Conservation (phyloP, 1,140 invertebrate genomes). For the Reticulitermes speratus region DNA sequence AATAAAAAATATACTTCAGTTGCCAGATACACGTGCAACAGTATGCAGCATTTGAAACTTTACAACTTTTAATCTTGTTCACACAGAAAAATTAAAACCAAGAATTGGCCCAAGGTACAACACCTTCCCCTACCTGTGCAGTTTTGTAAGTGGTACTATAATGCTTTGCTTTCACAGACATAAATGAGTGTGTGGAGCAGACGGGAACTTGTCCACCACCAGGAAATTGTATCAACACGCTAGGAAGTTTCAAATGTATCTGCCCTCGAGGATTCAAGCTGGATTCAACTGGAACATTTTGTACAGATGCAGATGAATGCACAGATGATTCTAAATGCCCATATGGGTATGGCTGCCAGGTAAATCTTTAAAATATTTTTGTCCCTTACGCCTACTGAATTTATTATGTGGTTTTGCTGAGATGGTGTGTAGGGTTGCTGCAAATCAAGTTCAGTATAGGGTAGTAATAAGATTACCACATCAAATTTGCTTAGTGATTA, state of each 20-base stretch:
- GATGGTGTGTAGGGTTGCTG: too few species aligned
- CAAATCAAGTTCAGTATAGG: too few species aligned
- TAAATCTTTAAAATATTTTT: slow-evolving; percentile 35
- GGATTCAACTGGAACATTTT: slow-evolving; percentile 59
- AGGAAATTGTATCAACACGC: slow-evolving; percentile 59
- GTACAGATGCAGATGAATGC: slow-evolving; percentile 55
- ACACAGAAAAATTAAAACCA: too few species aligned
- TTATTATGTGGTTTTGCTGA: too few species aligned
- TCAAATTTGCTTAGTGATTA: too few species aligned
- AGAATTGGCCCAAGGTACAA: too few species aligned
- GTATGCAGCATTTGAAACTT: too few species aligned
- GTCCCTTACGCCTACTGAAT: background rate
- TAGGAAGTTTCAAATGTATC: slow-evolving; percentile 61
- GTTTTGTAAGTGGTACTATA: background rate
- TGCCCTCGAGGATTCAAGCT: slow-evolving; percentile 59
- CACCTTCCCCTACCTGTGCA: too few species aligned
- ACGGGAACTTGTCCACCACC: slow-evolving; percentile 67
- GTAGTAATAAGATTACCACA: too few species aligned
- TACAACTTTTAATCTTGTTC: too few species aligned
- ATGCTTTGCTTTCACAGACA: slow-evolving; percentile 55
- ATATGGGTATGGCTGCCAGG: slow-evolving; percentile 64
- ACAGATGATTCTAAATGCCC: slow-evolving; percentile 55
- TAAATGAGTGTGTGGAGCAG: slow-evolving; percentile 73
- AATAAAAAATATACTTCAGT: too few species aligned
- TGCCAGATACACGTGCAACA: too few species aligned